phyloP scores from a whole-genome alignment of 2,888 invertebrate species.

The Orthonevra nobilis region DNA sequence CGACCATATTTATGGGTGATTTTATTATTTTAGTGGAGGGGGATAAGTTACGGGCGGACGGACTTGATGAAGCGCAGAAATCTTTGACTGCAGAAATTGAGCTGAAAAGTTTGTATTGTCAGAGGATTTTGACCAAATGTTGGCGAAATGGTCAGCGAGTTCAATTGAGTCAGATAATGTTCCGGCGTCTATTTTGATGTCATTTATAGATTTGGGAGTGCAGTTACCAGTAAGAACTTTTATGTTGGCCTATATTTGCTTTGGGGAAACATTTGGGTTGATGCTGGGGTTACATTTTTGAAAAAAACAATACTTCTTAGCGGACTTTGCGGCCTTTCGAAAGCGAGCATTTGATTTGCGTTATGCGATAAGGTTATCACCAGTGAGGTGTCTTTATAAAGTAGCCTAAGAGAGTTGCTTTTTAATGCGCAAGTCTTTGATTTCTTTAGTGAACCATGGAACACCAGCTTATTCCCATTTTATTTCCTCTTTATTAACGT shows the following conservation, averaged over 20 bases:
- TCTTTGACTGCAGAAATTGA: background rate
- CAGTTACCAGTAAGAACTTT: background rate
- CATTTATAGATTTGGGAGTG: background rate
- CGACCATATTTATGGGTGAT: no score
- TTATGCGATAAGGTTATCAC: background rate
- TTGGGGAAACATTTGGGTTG: background rate
- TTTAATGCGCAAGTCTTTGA: conserved; percentile 93
- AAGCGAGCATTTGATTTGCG: conserved; percentile 11
- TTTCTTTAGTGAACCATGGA: conserved; percentile 92
- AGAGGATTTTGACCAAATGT: background rate
- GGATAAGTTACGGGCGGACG: no score
- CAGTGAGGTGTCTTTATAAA: no score
- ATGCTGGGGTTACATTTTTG: conserved; percentile 3
- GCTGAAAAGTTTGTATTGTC: conserved; percentile 2
- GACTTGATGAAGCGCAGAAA: background rate
- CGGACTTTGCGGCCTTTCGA: background rate
- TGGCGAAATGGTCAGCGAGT: background rate
- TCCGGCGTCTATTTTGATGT: background rate
- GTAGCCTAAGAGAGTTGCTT: no score
- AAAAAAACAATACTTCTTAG: background rate
- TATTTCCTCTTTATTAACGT: no score
- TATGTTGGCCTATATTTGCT: conserved; percentile 10
- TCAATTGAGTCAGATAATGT: background rate
- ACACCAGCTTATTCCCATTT: conserved; percentile 65
- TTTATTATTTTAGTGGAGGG: no score